Evolutionary conservation across 2,113 vertebrate genomes (phyloP), one percentile per base, ranked within the genome.

Genomic region (Pterocles burchelli): DNA sequence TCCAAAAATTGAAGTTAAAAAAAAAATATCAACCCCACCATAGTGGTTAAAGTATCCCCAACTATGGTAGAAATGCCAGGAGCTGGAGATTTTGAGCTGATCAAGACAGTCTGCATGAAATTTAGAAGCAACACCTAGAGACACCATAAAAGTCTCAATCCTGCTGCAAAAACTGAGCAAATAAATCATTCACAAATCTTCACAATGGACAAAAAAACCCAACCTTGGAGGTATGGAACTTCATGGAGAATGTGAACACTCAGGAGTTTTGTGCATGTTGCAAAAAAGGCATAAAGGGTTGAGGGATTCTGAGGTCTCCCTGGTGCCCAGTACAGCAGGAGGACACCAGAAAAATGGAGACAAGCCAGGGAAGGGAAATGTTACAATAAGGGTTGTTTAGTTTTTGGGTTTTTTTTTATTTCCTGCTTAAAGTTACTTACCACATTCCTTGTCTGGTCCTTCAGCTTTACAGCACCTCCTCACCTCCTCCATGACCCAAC

Each of bases 401-500:
- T 9, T 19, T 13, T 3, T 41, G n/a, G n/a, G 43, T 62, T 11
- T 24, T 16, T 2, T 33, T 31, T 62, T 21, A 21, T 52, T 74
- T 79, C 21, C 36, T 54, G 7, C 62, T 80, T 43, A n/a, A 63
- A 74, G 6, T 59, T 54, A 70, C 49, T 73, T 70, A 31, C 38
- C 18, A 43, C 45, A 20, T n/a, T 48, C 45, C 38, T 62, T 20
- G 2, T 13, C 43, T 21, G 18, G 78, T 65, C 28, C 38, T 80
- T 55, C 36, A 49, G 72, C 13, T 71, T 78, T 49, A 24, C 61
- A 51, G 16, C 19, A 67, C 1, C 48, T 75, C 26, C 31, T 89
- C 59, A 58, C 5, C 9, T 34, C 28, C 33, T 15, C 2, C 1
- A 9, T 51, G 65, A 6, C 11, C 36, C 21, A 12, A 0, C 8